Evolutionary conservation across 2,888 invertebrate genomes (phyloP).

Genomic region (Allophyes oxyacanthae): DNA sequence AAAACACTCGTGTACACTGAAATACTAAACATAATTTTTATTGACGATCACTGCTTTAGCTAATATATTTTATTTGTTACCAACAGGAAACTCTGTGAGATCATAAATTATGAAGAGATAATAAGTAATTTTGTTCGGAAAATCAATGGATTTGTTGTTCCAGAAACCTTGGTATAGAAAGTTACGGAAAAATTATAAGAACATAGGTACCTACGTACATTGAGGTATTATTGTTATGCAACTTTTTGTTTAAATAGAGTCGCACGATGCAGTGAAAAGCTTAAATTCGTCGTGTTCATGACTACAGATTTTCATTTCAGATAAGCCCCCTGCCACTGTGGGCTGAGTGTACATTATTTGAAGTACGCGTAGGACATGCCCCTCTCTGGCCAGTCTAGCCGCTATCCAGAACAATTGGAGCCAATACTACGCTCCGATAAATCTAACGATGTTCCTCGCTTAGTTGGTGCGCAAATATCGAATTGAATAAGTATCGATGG

Average conservation of each 20-base stretch:
- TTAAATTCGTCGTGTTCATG: slow-evolving; percentile 47
- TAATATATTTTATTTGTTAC: slow-evolving; percentile 18
- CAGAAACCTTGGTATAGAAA: not conserved
- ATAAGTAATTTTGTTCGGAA: not conserved
- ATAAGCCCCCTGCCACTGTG: slow-evolving; percentile 32
- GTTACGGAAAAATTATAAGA: too few species aligned
- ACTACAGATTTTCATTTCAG: slow-evolving; percentile 52
- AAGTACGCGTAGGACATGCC: slow-evolving; percentile 42
- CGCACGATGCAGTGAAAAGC: slow-evolving; percentile 34
- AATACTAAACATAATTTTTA: slow-evolving; percentile 32
- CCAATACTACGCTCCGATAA: slow-evolving; percentile 61
- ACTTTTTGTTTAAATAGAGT: slow-evolving; percentile 7
- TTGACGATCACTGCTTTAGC: slow-evolving; percentile 25
- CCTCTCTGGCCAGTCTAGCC: slow-evolving; percentile 35
- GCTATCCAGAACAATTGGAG: slow-evolving; percentile 54
- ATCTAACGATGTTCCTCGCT: slow-evolving; percentile 53
- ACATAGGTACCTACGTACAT: not conserved
- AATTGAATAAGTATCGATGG: slow-evolving; percentile 53
- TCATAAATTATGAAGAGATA: slow-evolving; percentile 8
- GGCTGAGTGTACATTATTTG: slow-evolving; percentile 47
- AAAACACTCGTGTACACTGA: slow-evolving; percentile 13
- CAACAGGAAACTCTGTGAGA: slow-evolving; percentile 12
- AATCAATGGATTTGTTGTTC: slow-evolving; percentile 1
- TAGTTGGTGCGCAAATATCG: slow-evolving; percentile 47
- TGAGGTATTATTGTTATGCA: not conserved